Evolutionary conservation across 2,797 vertebrate genomes (phyloP).

Genomic region (Gymnoscopelus microlampas): DNA sequence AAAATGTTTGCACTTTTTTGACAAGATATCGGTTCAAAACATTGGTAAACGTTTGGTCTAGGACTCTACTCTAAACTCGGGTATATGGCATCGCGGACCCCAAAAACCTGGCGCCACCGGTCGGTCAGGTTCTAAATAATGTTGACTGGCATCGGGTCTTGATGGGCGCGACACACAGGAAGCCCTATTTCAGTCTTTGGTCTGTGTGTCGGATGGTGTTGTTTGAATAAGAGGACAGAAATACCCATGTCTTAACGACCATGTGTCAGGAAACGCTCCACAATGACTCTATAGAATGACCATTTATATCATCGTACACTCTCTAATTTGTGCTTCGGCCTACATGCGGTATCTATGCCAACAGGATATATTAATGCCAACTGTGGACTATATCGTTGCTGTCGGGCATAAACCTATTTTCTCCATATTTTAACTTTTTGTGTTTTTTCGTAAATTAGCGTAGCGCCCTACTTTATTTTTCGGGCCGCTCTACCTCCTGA

Average conservation of each 20-base stretch:
- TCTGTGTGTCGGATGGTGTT: conserved; percentile 28
- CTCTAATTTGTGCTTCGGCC: conserved; percentile 2
- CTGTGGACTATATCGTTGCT: not conserved
- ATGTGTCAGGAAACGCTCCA: conserved; percentile 46
- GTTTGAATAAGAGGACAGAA: conserved; percentile 50
- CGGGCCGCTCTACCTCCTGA: too few relatives aligned
- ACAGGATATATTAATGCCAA: not conserved
- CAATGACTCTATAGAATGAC: conserved; percentile 33
- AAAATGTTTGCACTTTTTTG: too few relatives aligned
- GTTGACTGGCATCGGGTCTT: conserved; percentile 41
- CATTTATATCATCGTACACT: conserved; percentile 14
- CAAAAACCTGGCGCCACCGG: too few relatives aligned
- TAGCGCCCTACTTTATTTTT: too few relatives aligned
- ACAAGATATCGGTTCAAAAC: too few relatives aligned
- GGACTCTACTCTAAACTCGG: too few relatives aligned
- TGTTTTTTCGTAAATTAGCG: too few relatives aligned
- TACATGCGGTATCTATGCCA: not conserved
- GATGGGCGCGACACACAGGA: conserved; percentile 48
- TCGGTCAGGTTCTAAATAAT: not conserved
- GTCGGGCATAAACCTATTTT: too few relatives aligned
- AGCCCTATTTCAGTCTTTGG: conserved; percentile 52
- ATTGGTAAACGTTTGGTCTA: too few relatives aligned
- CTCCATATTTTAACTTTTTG: too few relatives aligned
- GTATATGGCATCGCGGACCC: too few relatives aligned
- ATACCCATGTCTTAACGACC: conserved; percentile 35